Evolutionary conservation across 2,797 vertebrate genomes (phyloP).

Genomic region (Macropus fuliginosus): DNA sequence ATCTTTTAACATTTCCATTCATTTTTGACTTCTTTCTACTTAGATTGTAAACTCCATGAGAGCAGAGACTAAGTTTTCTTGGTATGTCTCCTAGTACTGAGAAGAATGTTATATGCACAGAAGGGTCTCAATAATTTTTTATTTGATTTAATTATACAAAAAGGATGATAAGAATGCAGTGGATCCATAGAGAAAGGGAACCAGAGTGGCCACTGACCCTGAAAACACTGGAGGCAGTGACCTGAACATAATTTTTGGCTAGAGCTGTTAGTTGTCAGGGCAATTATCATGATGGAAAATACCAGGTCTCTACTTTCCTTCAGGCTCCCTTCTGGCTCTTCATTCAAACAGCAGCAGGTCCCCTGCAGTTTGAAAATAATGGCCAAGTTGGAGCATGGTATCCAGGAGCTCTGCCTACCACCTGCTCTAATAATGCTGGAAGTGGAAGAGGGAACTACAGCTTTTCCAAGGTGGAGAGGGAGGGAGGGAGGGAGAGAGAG

Average conservation of each 20-base stretch:
- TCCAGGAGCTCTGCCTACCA: slow-evolving; percentile 13
- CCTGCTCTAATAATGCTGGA: slow-evolving; percentile 24
- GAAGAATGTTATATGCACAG: not conserved
- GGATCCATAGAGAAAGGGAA: not conserved
- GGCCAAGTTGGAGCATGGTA: not conserved
- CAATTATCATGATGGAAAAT: not conserved
- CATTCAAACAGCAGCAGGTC: slow-evolving; percentile 13
- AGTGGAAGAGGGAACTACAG: not conserved
- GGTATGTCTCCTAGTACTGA: not conserved
- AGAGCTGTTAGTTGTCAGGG: not conserved
- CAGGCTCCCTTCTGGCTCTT: not conserved
- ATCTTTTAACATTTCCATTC: not conserved
- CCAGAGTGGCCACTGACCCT: not conserved
- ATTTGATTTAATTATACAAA: slow-evolving; percentile 26
- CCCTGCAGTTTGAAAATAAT: not conserved
- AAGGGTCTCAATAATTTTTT: not conserved
- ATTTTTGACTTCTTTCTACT: not conserved
- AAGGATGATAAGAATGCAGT: not conserved
- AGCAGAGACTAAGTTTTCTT: not conserved
- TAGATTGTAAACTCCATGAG: not conserved
- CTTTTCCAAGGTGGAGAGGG: not conserved
- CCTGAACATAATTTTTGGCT: not conserved
- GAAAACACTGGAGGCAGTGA: not conserved
- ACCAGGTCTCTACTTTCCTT: not conserved
- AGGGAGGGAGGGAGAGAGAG: too few species aligned